Evolutionary conservation across 1,140 invertebrate genomes (phyloP).

Genomic region (Adoxophyes honmai): DNA sequence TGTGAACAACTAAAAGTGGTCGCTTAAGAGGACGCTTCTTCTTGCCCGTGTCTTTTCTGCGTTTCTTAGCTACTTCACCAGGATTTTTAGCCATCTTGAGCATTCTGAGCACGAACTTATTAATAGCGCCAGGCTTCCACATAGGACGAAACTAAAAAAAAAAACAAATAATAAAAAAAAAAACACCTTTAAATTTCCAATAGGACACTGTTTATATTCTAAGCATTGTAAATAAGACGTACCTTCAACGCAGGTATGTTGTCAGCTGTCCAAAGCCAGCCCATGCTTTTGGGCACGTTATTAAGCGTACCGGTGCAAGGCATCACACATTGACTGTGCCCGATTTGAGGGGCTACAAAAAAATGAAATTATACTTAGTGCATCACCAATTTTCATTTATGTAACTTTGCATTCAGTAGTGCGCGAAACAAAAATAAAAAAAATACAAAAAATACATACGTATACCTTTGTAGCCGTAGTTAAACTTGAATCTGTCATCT

Average conservation of each 20-base stretch:
- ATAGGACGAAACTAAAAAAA: conserved; percentile 61
- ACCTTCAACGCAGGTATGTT: conserved; percentile 62
- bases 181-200: not conserved
- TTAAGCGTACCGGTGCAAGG: conserved; percentile 53
- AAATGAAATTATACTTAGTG: conserved; percentile 20
- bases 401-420: too few species aligned
- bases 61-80: conserved; percentile 50
- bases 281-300: conserved; percentile 60
- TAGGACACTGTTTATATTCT: not conserved
- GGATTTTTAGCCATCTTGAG: conserved; percentile 58
- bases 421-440: conserved; percentile 21
- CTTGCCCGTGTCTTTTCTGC: conserved; percentile 41
- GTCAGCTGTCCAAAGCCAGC: conserved; percentile 67
- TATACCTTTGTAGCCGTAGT: conserved; percentile 70
- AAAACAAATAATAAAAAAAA: conserved; percentile 39
- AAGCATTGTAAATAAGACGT: conserved; percentile 26
- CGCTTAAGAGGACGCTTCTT: conserved; percentile 53
- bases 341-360: conserved; percentile 57
- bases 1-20: conserved; percentile 56
- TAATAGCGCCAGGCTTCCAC: conserved; percentile 61
- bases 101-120: conserved; percentile 58
- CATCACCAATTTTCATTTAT: too few species aligned
- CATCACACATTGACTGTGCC: conserved; percentile 55
- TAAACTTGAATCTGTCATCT: conserved; percentile 61
- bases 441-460: conserved; percentile 51